phyloP scores from a whole-genome alignment of 2,113 vertebrate genomes.

The Parus major region DNA sequence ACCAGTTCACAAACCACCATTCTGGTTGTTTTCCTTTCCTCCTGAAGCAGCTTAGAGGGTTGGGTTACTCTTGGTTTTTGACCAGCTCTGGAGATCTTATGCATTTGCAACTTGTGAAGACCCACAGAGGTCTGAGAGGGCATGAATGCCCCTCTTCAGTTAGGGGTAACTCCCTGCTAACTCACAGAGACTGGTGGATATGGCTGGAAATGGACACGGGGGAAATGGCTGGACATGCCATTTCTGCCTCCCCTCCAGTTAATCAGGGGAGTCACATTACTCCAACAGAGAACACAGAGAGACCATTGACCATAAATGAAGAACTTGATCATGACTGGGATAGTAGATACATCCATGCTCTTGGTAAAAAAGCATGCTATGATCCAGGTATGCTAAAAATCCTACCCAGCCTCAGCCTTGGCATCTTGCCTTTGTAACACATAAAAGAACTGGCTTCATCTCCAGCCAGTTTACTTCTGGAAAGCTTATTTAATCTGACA shows the following conservation, averaged over 20 bases:
- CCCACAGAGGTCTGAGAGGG: neutral
- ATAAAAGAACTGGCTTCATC: neutral
- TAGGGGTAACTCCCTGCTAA: neutral
- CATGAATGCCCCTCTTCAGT: neutral
- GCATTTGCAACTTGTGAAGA: neutral
- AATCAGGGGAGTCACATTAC: neutral
- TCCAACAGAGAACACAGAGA: neutral
- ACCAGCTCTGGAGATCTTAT: neutral
- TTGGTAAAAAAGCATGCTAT: neutral
- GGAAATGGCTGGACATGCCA: neutral
- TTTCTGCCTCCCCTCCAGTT: neutral
- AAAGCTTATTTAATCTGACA: slow-evolving; percentile 37
- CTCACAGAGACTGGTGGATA: rapidly evolving
- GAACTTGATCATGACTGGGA: neutral
- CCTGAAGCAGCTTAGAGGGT: neutral
- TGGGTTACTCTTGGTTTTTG: neutral
- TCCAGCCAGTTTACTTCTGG: neutral
- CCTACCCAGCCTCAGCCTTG: neutral
- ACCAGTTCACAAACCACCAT: neutral
- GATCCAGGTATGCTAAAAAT: neutral
- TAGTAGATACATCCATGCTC: neutral
- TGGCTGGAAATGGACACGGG: too few relatives aligned
- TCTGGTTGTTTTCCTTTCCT: neutral
- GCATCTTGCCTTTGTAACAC: neutral
- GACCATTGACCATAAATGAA: neutral